Evolutionary conservation across 2,113 vertebrate genomes (phyloP).

Genomic region (Ovibos moschatus): DNA sequence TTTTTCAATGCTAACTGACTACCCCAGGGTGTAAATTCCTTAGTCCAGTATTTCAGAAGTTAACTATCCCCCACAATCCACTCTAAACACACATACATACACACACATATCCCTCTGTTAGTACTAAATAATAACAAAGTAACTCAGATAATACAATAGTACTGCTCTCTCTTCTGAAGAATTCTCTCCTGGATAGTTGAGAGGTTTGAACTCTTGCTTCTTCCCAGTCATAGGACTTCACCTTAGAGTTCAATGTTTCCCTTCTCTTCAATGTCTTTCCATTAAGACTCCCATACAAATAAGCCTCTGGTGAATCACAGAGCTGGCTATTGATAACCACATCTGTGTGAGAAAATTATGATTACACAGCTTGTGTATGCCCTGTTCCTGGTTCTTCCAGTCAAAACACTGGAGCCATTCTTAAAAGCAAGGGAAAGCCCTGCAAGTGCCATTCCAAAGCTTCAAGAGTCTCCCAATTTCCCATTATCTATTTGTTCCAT

Average conservation of each 20-base stretch:
- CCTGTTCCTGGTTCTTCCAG: neutral
- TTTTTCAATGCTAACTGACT: neutral
- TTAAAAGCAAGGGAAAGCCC: neutral
- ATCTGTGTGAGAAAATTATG: neutral
- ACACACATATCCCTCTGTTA: neutral
- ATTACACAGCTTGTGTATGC: neutral
- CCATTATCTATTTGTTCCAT: neutral
- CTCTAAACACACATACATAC: neutral
- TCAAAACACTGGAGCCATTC: neutral
- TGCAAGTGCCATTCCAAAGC: neutral
- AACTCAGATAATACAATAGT: neutral
- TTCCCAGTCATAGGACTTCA: neutral
- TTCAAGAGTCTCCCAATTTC: neutral
- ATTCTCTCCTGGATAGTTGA: neutral
- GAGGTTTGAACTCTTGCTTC: neutral
- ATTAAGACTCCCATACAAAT: neutral
- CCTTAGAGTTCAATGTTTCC: neutral
- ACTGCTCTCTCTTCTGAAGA: neutral
- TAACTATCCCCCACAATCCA: neutral
- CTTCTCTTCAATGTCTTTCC: neutral
- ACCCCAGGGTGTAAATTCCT: neutral
- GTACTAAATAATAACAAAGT: neutral
- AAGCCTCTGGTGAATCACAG: neutral
- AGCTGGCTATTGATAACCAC: neutral
- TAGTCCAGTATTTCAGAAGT: neutral